Evolutionary conservation across 2,888 invertebrate genomes (phyloP), one percentile per base, ranked within the genome.

Genomic region (Euplagia quadripunctaria): DNA sequence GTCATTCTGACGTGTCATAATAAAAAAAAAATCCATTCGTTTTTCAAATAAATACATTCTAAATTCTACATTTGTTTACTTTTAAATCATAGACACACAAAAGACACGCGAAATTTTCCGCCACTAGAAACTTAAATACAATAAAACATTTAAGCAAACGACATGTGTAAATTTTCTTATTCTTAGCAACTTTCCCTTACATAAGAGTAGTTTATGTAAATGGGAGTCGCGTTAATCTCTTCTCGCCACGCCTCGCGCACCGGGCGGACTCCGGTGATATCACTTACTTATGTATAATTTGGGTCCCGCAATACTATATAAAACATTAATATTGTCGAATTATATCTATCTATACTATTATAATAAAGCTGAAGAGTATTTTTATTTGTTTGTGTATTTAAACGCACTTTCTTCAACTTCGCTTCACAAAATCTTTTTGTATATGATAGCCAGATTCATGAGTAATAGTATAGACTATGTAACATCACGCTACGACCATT

Each of bases 161-260:
- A 72, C 73, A 79, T 72, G 82, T 79, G 82, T 85, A 79, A 84
- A 80, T 80, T 85, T 81, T 79, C 75, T 81, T 78, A 81, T 80
- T 79, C 74, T 73, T 78, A 82, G 83, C 83, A 84, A 85, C 89
- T 89, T 89, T 89, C 89, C 71, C 87, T 89, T 89, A 82, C 85
- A 81, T 87, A 89, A 89, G 75, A 70, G 77, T 82, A 79, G 82
- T 87, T 89, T 85, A 88, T 86, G 88, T 86, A 82, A 86, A 88
- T 85, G 70, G 68, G 79, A 77, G 75, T 71, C 72, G 73, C 70
- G 86, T 82, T 78, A 79, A 85, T 81, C 80, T 70, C 72, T 82
- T 81, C 78, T 72, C 75, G 78, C 82, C 80, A 79, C 83, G 79
- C 80, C 75, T 80, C 58, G 75, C 63, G 79, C 73, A 64, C 69